A percentile compares a stretch with the other conserved stretches of the same genome.
Evolutionary conservation across 23 tunicate species (phyloP).

Genomic region (Ascidia mentula): DNA sequence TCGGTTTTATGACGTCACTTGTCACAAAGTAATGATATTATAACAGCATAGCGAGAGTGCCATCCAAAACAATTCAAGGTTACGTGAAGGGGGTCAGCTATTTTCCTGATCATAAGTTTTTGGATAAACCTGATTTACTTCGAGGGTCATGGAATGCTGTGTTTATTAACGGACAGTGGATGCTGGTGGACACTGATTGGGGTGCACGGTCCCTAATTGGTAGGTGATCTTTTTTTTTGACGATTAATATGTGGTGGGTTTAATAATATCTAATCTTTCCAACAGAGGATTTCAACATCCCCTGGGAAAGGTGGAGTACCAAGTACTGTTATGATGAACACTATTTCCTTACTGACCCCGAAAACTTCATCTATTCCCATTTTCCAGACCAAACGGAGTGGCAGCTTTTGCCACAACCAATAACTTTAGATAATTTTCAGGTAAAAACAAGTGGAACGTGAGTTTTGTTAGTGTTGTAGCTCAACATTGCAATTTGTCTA

Average conservation of each 20-base stretch:
- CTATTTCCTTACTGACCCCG: slow-evolving; percentile 78
- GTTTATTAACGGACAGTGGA: slow-evolving; percentile 72
- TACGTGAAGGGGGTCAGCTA: slow-evolving; percentile 65
- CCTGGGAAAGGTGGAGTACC: slow-evolving; percentile 22
- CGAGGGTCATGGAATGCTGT: slow-evolving; percentile 80
- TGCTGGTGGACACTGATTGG: slow-evolving; percentile 71
- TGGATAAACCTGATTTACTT: slow-evolving; percentile 28
- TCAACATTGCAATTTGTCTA: neutral
- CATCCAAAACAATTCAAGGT: slow-evolving; percentile 55
- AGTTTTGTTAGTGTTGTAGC: neutral
- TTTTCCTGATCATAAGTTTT: slow-evolving; percentile 64
- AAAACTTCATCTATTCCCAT: slow-evolving; percentile 61
- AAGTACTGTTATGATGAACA: slow-evolving; percentile 74
- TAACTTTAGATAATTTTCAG: slow-evolving; percentile 53
- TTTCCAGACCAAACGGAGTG: slow-evolving; percentile 69
- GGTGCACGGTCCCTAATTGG: slow-evolving; percentile 69
- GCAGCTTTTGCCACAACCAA: slow-evolving; percentile 58
- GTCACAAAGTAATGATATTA: too few relatives aligned
- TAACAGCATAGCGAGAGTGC: slow-evolving; percentile 69
- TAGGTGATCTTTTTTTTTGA: neutral
- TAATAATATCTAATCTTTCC: neutral
- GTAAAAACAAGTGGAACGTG: slow-evolving; percentile 9
- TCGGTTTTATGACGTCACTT: too few relatives aligned
- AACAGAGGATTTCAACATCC: slow-evolving; percentile 36
- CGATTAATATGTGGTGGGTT: neutral